These are phyloP conservation scores for Drosophila santomea DNA, from an alignment of 1,140 invertebrate genomes.

Conservation along the genomic window DNA sequence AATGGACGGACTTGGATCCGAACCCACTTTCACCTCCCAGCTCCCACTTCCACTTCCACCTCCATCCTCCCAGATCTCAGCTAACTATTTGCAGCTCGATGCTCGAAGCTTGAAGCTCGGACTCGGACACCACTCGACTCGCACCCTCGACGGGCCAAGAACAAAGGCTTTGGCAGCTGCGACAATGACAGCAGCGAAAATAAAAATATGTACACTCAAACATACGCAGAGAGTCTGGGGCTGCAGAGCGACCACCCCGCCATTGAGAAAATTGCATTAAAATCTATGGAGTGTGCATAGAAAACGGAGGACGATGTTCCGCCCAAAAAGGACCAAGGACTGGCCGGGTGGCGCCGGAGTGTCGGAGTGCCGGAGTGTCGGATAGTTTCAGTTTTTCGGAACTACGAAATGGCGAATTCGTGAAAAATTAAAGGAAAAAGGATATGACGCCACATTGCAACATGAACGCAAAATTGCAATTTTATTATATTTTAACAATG, in stretches of 20 bases:
- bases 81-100: slow-evolving; percentile 14
- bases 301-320: slow-evolving; percentile 49
- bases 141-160: slow-evolving; percentile 55
- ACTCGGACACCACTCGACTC: slow-evolving; percentile 38
- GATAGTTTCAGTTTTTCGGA: slow-evolving; percentile 67
- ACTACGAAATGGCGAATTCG: slow-evolving; percentile 80
- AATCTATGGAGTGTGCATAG: slow-evolving; percentile 84
- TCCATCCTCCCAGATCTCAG: background rate
- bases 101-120: slow-evolving; percentile 31
- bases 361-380: slow-evolving; percentile 20
- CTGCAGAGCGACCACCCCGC: slow-evolving; percentile 24
- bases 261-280: slow-evolving; percentile 82
- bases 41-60: background rate
- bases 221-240: slow-evolving; percentile 2
- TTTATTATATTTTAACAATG: slow-evolving; percentile 84
- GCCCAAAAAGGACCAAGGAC: slow-evolving; percentile 1
- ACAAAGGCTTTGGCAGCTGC: slow-evolving; percentile 82
- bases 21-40: background rate
- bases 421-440: slow-evolving; percentile 84
- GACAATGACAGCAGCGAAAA: slow-evolving; percentile 76
- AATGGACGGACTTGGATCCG: slow-evolving; percentile 22
- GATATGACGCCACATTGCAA: slow-evolving; percentile 84
- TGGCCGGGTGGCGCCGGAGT: background rate
- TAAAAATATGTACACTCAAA: slow-evolving; percentile 63
- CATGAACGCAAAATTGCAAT: slow-evolving; percentile 83